A percentile compares a stretch with the other conserved stretches of the same genome.
Evolutionary conservation across 2,797 vertebrate genomes (phyloP).

Genomic region (Taenioides sp.): DNA sequence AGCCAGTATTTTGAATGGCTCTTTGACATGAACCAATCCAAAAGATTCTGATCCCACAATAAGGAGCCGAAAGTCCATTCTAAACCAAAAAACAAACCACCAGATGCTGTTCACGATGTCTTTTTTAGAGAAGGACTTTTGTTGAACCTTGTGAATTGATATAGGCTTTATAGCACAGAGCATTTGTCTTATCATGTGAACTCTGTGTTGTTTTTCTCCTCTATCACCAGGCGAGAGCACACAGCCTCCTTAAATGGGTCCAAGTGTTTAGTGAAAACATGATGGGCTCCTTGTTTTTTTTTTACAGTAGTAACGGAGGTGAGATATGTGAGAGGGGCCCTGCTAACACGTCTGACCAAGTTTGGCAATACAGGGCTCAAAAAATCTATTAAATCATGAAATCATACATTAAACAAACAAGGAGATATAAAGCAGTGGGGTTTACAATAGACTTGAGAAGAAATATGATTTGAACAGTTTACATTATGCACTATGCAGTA

Average conservation of each 20-base stretch:
- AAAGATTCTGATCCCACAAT: no score
- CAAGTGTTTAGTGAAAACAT: constrained; percentile 32
- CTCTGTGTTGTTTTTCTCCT: not conserved
- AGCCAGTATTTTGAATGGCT: no score
- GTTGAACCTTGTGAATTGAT: not conserved
- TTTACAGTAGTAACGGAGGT: constrained; percentile 34
- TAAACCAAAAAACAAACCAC: not conserved
- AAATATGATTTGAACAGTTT: not conserved
- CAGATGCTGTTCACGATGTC: not conserved
- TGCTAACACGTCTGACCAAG: constrained; percentile 33
- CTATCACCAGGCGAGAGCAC: constrained; percentile 24
- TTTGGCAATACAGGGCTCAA: constrained; percentile 24
- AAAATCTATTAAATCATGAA: not conserved
- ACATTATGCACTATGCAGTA: not conserved
- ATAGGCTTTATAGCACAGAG: not conserved
- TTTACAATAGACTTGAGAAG: not conserved
- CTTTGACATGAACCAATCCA: no score
- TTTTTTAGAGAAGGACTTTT: not conserved
- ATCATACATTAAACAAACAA: constrained; percentile 16
- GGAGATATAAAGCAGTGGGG: no score
- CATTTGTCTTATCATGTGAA: not conserved
- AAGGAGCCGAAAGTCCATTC: not conserved
- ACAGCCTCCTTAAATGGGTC: constrained; percentile 38
- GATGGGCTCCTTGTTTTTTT: constrained; percentile 45
- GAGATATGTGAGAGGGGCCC: constrained; percentile 36